phyloP scores from a whole-genome alignment of 1,140 invertebrate genomes.

The Pinna nobilis region DNA sequence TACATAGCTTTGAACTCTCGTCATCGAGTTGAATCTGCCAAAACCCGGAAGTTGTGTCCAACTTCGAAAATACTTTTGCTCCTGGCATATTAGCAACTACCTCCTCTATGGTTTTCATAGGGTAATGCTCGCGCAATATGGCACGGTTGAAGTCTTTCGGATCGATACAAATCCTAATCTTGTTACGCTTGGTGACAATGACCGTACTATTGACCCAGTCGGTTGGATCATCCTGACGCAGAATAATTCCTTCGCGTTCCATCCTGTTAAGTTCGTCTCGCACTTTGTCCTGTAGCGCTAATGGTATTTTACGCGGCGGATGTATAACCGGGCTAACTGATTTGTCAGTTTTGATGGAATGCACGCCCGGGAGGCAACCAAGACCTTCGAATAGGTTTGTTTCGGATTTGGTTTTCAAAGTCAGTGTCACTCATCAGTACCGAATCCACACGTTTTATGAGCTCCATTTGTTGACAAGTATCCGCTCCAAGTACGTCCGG shows the following conservation, averaged over 20 bases:
- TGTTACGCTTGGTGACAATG: conserved; percentile 19
- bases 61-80: conserved; percentile 51
- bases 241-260: conserved; percentile 3
- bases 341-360: conserved; percentile 16
- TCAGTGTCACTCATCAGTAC: too few species aligned
- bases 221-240: conserved; percentile 20
- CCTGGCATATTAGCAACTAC: conserved; percentile 54
- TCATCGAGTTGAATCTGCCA: conserved; percentile 61
- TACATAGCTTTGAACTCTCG: conserved; percentile 51
- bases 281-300: conserved; percentile 21
- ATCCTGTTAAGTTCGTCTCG: conserved; percentile 28
- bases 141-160: conserved; percentile 54
- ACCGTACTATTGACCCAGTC: conserved; percentile 31
- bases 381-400: conserved; percentile 4
- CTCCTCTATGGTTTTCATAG: conserved; percentile 45
- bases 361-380: conserved; percentile 18
- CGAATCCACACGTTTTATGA: too few species aligned
- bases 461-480: too few species aligned
- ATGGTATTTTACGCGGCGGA: conserved; percentile 25
- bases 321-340: conserved; percentile 32
- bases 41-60: conserved; percentile 64
- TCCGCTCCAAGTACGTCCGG: too few species aligned
- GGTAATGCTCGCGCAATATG: conserved; percentile 47
- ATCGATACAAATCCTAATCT: conserved; percentile 51
- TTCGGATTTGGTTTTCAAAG: too few species aligned